These are phyloP conservation scores for Lapara coniferarum DNA, from an alignment of 2,888 invertebrate species.

Conservation along the genomic window DNA sequence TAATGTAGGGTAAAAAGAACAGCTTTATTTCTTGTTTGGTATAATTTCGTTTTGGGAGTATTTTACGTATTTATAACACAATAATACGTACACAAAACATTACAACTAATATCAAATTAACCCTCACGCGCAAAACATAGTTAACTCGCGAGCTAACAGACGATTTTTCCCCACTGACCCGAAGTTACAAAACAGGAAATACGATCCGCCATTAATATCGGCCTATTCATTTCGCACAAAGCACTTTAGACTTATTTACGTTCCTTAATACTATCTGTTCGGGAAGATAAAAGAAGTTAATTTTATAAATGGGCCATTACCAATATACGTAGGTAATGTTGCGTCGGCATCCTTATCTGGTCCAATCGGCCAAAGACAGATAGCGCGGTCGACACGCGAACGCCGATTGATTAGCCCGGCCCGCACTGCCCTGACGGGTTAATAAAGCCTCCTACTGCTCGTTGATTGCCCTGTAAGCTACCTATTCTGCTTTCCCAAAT, in stretches of 20 bases:
- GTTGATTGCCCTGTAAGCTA: constrained; percentile 78
- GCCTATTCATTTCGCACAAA: constrained; percentile 61
- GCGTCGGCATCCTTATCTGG: constrained; percentile 75
- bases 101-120: neutral
- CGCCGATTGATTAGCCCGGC: constrained; percentile 80
- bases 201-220: constrained; percentile 37
- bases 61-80: neutral
- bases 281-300: constrained; percentile 79
- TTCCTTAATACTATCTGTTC: constrained; percentile 69
- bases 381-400: constrained; percentile 81
- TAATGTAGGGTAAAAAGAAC: too few relatives aligned
- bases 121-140: constrained; percentile 31
- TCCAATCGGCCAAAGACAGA: constrained; percentile 80
- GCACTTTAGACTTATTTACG: constrained; percentile 74
- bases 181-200: constrained; percentile 45
- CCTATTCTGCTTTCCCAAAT: constrained; percentile 67
- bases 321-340: constrained; percentile 77
- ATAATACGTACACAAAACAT: constrained; percentile 7
- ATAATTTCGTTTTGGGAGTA: neutral
- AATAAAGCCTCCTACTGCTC: constrained; percentile 70
- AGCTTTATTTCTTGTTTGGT: too few relatives aligned
- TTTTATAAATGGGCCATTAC: constrained; percentile 80
- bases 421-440: constrained; percentile 79
- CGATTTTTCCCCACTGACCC: constrained; percentile 39
- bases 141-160: constrained; percentile 36